Percentiles rank a stretch among this genome's conserved stretches.
phyloP scores from a whole-genome alignment of 2,797 vertebrate species.

The Carduelis carduelis region DNA sequence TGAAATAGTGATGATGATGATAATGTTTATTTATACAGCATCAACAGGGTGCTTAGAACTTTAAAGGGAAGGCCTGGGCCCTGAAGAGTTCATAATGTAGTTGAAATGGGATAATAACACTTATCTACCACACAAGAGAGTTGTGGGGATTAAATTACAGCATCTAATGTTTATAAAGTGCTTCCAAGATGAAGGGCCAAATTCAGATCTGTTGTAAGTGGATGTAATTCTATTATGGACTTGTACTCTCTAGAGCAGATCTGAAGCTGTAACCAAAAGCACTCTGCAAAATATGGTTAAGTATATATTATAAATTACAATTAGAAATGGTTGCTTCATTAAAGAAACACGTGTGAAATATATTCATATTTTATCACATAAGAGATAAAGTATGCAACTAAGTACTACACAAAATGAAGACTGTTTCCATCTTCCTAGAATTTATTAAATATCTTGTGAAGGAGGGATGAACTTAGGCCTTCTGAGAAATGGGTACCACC shows the following conservation, averaged over 20 bases:
- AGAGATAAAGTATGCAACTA: background rate
- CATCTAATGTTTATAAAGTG: conserved; percentile 69
- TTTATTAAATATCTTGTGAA: background rate
- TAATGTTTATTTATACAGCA: conserved; percentile 68
- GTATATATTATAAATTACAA: background rate
- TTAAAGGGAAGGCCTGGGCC: conserved; percentile 64
- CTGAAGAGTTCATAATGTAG: conserved; percentile 66
- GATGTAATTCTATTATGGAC: conserved; percentile 60
- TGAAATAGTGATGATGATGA: conserved; percentile 61
- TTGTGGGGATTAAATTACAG: conserved; percentile 65
- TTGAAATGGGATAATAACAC: conserved; percentile 70
- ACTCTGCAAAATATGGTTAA: conserved; percentile 53
- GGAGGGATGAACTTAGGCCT: background rate
- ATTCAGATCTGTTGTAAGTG: conserved; percentile 65
- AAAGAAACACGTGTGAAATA: background rate
- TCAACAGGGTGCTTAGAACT: conserved; percentile 63
- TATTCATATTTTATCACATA: background rate
- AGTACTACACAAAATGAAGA: background rate
- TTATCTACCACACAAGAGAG: conserved; percentile 65
- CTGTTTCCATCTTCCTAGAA: background rate
- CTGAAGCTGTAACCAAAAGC: conserved; percentile 57
- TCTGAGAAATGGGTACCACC: background rate
- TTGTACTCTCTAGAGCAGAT: conserved; percentile 51
- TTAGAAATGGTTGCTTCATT: background rate
- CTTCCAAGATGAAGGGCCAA: conserved; percentile 68